phyloP scores from a whole-genome alignment of 2,888 invertebrate genomes.

The Spodoptera exigua region DNA sequence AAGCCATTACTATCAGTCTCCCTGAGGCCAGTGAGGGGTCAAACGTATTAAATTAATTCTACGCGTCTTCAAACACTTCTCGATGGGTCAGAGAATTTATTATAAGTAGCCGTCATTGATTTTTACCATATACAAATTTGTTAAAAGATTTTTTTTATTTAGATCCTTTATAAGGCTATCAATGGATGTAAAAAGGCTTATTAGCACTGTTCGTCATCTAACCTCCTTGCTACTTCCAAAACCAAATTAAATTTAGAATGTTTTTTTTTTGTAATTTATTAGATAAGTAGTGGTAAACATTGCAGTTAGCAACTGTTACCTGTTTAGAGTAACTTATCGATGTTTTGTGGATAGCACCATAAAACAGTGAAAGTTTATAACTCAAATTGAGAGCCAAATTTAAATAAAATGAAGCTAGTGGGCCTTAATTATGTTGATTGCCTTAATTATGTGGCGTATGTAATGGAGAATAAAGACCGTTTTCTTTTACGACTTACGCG shows the following conservation, averaged over 20 bases:
- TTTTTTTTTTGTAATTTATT: too few species aligned
- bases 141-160: too few species aligned
- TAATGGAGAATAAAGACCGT: conserved; percentile 38
- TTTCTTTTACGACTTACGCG: conserved; percentile 39
- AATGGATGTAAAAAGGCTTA: too few species aligned
- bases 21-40: conserved; percentile 1
- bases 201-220: too few species aligned
- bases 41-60: conserved; percentile 25
- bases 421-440: conserved; percentile 52
- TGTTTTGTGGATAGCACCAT: conserved; percentile 43
- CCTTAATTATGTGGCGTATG: conserved; percentile 56
- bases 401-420: conserved; percentile 51
- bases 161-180: too few species aligned
- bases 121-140: too few species aligned
- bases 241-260: too few species aligned
- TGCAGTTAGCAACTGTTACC: neutral
- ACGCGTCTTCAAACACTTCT: conserved; percentile 25
- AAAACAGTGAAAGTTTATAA: conserved; percentile 58
- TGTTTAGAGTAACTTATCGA: conserved; percentile 32
- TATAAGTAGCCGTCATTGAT: too few species aligned
- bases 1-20: conserved; percentile 1
- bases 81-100: conserved; percentile 1
- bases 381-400: conserved; percentile 44
- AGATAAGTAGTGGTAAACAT: too few species aligned
- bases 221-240: too few species aligned